Evolutionary conservation across 2,113 vertebrate genomes (phyloP).

Genomic region (Callipepla squamata): DNA sequence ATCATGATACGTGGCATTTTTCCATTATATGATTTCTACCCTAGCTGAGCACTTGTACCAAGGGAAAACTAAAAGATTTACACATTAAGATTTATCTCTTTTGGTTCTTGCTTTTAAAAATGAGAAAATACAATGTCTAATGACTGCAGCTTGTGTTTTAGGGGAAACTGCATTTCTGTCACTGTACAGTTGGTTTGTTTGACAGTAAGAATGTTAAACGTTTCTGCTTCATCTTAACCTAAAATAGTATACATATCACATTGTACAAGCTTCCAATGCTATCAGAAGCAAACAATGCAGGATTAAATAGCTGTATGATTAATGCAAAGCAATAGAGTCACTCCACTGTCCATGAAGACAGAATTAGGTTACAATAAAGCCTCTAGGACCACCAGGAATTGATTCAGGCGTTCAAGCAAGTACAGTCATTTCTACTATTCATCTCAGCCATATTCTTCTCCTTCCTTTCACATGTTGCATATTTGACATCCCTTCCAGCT

Average conservation of each 20-base stretch:
- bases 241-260: not conserved
- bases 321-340: not conserved
- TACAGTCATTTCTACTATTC: not conserved
- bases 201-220: not conserved
- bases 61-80: not conserved
- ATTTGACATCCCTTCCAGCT: not conserved
- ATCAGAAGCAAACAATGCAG: not conserved
- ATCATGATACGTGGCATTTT: not conserved
- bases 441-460: not conserved
- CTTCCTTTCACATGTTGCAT: not conserved
- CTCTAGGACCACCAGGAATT: not conserved
- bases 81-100: not conserved
- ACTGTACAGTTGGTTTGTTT: not conserved
- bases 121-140: not conserved
- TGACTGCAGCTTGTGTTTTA: not conserved
- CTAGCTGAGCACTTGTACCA: not conserved
- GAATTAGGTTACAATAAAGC: not conserved
- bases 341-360: not conserved
- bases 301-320: not conserved
- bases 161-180: not conserved
- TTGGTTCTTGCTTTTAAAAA: not conserved
- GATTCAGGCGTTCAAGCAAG: not conserved
- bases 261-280: not conserved
- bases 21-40: not conserved
- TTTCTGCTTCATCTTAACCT: not conserved